phyloP scores from a whole-genome alignment of 2,797 vertebrate genomes.

The Gymnoscopelus braueri region DNA sequence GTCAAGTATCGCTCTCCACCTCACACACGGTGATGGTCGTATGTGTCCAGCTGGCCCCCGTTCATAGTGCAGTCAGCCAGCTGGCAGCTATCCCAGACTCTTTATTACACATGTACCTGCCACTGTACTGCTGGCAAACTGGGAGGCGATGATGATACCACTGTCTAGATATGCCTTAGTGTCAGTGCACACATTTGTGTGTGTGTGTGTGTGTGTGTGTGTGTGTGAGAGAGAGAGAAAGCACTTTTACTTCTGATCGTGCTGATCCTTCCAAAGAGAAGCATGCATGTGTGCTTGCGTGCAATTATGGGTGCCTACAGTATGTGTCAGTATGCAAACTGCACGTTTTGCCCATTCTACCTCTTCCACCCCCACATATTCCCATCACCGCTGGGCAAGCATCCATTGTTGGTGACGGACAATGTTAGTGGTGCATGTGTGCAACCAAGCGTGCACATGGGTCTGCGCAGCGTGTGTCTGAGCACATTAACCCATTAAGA shows the following conservation, averaged over 20 bases:
- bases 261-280: constrained; percentile 5
- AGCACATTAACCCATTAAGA: no score
- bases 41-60: constrained; percentile 39
- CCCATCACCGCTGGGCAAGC: constrained; percentile 46
- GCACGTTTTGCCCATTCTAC: constrained; percentile 51
- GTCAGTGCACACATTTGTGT: neutral
- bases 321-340: neutral
- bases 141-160: constrained; percentile 28
- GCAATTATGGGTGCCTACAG: neutral
- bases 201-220: no score
- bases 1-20: constrained; percentile 27
- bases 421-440: constrained; percentile 52
- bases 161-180: neutral
- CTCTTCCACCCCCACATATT: constrained; percentile 51
- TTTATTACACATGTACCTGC: constrained; percentile 53
- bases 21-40: constrained; percentile 14
- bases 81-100: constrained; percentile 50
- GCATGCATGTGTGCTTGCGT: neutral
- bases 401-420: constrained; percentile 72
- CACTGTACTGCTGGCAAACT: constrained; percentile 49
- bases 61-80: constrained; percentile 21
- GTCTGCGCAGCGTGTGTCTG: constrained; percentile 16
- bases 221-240: neutral
- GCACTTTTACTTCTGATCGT: constrained; percentile 14
- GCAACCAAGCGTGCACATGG: constrained; percentile 18